A percentile compares a stretch with the other conserved stretches of the same genome.
These are phyloP conservation scores for Jordanella pulchra DNA, from an alignment of 2,797 vertebrate species.

Conservation along the genomic window DNA sequence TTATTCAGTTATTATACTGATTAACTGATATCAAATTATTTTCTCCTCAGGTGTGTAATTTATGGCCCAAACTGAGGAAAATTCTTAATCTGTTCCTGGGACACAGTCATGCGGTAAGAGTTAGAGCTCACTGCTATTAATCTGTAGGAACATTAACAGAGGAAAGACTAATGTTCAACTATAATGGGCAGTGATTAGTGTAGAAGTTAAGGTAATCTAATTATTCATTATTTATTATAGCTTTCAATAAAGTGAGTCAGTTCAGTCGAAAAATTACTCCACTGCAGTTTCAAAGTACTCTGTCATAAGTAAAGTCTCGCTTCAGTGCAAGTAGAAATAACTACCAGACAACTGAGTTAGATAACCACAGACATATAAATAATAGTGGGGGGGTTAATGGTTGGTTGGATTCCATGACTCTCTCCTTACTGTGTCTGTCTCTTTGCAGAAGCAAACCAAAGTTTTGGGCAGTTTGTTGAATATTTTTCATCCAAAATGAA, in stretches of 20 bases:
- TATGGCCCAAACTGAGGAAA: constrained; percentile 13
- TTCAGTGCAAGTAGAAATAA: background rate
- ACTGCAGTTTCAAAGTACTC: background rate
- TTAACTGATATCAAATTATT: constrained; percentile 27
- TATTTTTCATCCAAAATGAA: background rate
- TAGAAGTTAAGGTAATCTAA: constrained; percentile 9
- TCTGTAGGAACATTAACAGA: background rate
- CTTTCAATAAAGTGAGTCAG: background rate
- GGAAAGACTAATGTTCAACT: constrained; percentile 16
- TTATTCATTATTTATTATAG: background rate
- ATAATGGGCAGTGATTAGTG: background rate
- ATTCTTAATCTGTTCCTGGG: constrained; percentile 6
- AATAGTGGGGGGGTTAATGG: background rate
- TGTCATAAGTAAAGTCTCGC: background rate
- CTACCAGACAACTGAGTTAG: constrained; percentile 7
- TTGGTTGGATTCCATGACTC: background rate
- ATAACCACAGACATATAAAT: background rate
- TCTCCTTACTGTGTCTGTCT: background rate
- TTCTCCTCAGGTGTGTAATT: constrained; percentile 26
- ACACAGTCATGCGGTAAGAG: constrained; percentile 12
- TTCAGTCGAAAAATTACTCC: background rate
- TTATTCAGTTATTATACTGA: constrained; percentile 22
- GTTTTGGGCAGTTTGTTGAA: background rate
- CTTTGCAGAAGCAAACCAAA: constrained; percentile 2
- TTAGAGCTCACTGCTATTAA: background rate